Conservation (phyloP, 2,888 invertebrate genomes). For the Dicyrtomina minuta region DNA sequence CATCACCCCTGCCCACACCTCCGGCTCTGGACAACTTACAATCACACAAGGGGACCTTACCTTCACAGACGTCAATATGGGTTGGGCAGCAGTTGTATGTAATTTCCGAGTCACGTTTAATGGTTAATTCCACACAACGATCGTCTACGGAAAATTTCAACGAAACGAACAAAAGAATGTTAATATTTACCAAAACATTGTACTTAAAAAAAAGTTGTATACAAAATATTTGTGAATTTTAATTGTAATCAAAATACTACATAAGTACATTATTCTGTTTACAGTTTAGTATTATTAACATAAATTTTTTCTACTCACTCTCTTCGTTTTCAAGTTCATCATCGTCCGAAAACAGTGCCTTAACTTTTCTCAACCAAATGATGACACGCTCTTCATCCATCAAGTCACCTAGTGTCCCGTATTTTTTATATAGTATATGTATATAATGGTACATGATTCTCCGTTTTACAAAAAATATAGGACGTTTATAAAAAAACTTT, state of each 20-base stretch:
- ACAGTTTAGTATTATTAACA: not conserved
- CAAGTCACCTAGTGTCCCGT: constrained; percentile 64
- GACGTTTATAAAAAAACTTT: no score
- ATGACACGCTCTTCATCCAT: constrained; percentile 78
- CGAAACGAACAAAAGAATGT: not conserved
- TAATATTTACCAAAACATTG: not conserved
- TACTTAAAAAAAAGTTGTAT: not conserved
- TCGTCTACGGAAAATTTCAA: constrained; percentile 7
- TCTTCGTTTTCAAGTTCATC: constrained; percentile 40
- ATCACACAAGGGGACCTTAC: constrained; percentile 39
- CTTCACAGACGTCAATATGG: constrained; percentile 44
- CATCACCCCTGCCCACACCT: constrained; percentile 23
- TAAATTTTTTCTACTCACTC: constrained; percentile 11
- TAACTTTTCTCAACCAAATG: constrained; percentile 78
- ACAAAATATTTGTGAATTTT: not conserved
- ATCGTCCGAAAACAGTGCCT: constrained; percentile 40
- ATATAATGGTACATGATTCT: no score
- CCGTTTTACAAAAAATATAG: no score
- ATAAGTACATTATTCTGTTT: not conserved
- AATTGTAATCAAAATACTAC: not conserved
- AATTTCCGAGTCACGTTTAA: constrained; percentile 31
- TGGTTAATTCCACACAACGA: constrained; percentile 52
- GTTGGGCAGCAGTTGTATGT: constrained; percentile 46
- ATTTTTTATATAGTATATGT: constrained; percentile 21
- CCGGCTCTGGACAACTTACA: constrained; percentile 36